These are phyloP conservation scores for Cryptoleucopteryx plumbea DNA, from an alignment of 2,113 vertebrate species.

Conservation along the genomic window DNA sequence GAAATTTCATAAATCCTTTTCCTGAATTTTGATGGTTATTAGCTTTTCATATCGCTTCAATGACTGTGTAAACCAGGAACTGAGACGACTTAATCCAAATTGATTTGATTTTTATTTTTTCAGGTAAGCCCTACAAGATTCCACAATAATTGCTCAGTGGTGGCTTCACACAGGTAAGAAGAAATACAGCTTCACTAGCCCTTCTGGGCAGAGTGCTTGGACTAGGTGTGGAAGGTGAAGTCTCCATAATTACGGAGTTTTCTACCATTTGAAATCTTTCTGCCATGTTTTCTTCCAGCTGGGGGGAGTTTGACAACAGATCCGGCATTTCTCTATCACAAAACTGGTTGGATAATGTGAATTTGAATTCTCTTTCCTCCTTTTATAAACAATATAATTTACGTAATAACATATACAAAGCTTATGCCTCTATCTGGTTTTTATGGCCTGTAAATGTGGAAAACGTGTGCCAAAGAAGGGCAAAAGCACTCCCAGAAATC, in stretches of 20 bases:
- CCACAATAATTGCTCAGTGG: not conserved
- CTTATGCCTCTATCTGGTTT: not conserved
- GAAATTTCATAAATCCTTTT: not conserved
- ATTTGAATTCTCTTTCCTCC: not conserved
- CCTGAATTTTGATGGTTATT: not conserved
- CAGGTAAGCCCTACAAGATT: not conserved
- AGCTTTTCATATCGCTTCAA: not conserved
- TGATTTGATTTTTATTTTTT: not conserved
- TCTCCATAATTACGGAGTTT: not conserved
- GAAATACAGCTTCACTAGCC: not conserved
- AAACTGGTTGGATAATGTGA: not conserved
- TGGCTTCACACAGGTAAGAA: not conserved
- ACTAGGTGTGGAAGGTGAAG: not conserved
- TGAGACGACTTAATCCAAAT: not conserved
- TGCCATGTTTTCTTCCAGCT: not conserved
- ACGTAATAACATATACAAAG: not conserved
- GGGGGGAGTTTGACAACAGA: not conserved
- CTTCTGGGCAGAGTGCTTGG: not conserved
- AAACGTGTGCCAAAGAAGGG: not conserved
- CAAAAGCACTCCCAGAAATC: not conserved
- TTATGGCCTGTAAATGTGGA: not conserved
- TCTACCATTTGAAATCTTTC: not conserved
- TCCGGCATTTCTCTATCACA: not conserved
- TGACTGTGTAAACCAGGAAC: not conserved
- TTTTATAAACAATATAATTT: not conserved